phyloP scores from a whole-genome alignment of 2,797 vertebrate genomes.

The Gobionotothen gibberifrons region DNA sequence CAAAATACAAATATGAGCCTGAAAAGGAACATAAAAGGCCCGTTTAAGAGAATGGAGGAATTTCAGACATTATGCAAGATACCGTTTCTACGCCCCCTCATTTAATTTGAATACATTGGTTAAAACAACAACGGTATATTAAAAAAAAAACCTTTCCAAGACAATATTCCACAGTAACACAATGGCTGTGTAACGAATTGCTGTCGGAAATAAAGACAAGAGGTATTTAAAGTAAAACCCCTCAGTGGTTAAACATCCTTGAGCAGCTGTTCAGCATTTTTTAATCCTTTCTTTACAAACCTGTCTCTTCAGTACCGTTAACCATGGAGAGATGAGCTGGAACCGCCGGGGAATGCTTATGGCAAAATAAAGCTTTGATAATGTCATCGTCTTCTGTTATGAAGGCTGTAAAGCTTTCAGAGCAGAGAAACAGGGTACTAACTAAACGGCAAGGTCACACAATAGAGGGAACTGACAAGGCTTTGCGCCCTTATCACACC shows the following conservation, averaged over 20 bases:
- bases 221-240: not conserved
- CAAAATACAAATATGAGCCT: too few relatives aligned
- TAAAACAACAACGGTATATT: not conserved
- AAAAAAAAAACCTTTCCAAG: not conserved
- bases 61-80: not conserved
- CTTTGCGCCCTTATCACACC: not conserved
- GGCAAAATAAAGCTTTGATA: conserved; percentile 66
- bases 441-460: conserved; percentile 54
- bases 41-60: not conserved
- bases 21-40: too few relatives aligned
- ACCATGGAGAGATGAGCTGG: conserved; percentile 31
- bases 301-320: conserved; percentile 29
- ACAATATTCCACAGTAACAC: not conserved
- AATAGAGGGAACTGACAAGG: conserved; percentile 8
- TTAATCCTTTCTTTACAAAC: conserved; percentile 37
- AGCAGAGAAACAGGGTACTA: conserved; percentile 26
- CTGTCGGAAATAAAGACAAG: not conserved
- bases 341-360: conserved; percentile 18
- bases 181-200: not conserved
- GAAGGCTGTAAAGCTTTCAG: conserved; percentile 56
- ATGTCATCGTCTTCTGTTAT: conserved; percentile 57
- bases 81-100: not conserved
- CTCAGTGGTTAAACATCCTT: conserved; percentile 2
- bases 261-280: conserved; percentile 36
- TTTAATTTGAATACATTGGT: not conserved